These are phyloP conservation scores for Mythimna loreyi DNA, from an alignment of 2,888 invertebrate genomes.

Conservation along the genomic window DNA sequence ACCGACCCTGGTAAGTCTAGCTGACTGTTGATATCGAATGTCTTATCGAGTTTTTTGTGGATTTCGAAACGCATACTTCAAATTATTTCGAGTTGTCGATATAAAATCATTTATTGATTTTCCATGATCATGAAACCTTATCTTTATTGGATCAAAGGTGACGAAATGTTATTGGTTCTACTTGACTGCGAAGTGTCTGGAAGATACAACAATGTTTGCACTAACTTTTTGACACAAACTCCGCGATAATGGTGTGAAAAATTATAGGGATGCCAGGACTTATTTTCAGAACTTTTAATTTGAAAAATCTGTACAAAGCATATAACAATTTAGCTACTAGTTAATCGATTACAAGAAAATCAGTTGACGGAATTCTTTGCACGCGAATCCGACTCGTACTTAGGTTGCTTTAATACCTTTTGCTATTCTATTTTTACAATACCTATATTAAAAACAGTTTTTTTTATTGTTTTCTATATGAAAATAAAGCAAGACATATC, in stretches of 20 bases:
- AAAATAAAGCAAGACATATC: no score
- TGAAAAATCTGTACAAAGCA: no score
- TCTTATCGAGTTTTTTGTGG: constrained; percentile 47
- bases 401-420: no score
- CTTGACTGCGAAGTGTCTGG: constrained; percentile 14
- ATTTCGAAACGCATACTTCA: constrained; percentile 24
- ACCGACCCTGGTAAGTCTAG: constrained; percentile 69
- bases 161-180: constrained; percentile 15
- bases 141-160: constrained; percentile 47
- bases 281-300: no score
- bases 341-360: no score
- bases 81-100: constrained; percentile 22
- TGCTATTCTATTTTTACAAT: no score
- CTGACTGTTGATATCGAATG: constrained; percentile 51
- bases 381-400: no score
- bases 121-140: constrained; percentile 24
- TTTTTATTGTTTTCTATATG: no score
- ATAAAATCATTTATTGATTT: constrained; percentile 25
- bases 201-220: constrained; percentile 30
- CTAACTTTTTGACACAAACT: constrained; percentile 17
- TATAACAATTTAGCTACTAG: no score
- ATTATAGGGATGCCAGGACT: no score
- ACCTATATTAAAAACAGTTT: no score
- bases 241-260: constrained; percentile 3
- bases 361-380: no score